Percentiles rank a stretch among this genome's conserved stretches.
Evolutionary conservation across 2,113 vertebrate genomes (phyloP).

Genomic region (Riparia riparia): DNA sequence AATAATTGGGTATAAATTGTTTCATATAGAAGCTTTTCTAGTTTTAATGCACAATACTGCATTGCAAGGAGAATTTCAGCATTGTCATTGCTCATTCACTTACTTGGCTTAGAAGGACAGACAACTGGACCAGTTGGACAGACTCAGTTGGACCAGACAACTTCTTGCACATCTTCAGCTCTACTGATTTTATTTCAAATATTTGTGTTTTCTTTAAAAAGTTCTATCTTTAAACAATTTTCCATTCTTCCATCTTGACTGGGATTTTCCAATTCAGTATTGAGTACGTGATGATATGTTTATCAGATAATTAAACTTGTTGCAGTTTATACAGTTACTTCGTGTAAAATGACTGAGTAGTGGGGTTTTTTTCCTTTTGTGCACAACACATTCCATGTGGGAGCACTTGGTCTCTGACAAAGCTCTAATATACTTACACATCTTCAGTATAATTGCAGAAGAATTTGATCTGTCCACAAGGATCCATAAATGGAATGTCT

Average conservation of each 20-base stretch:
- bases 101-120: not conserved
- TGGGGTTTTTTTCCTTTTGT: not conserved
- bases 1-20: not conserved
- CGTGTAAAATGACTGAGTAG: not conserved
- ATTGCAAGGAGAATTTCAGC: not conserved
- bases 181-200: not conserved
- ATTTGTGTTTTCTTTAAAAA: not conserved
- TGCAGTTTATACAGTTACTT: not conserved
- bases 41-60: not conserved
- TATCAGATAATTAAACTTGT: not conserved
- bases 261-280: not conserved
- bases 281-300: not conserved
- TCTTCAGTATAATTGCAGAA: not conserved
- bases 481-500: not conserved
- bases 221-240: not conserved
- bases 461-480: not conserved
- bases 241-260: not conserved
- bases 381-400: not conserved
- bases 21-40: not conserved
- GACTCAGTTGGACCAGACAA: not conserved
- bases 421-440: fast-evolving
- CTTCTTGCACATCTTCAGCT: not conserved
- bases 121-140: too few species aligned
- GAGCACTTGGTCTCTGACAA: not conserved
- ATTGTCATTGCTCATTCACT: not conserved